Conservation (phyloP, 2,113 vertebrate species). For the Hylia prasina region DNA sequence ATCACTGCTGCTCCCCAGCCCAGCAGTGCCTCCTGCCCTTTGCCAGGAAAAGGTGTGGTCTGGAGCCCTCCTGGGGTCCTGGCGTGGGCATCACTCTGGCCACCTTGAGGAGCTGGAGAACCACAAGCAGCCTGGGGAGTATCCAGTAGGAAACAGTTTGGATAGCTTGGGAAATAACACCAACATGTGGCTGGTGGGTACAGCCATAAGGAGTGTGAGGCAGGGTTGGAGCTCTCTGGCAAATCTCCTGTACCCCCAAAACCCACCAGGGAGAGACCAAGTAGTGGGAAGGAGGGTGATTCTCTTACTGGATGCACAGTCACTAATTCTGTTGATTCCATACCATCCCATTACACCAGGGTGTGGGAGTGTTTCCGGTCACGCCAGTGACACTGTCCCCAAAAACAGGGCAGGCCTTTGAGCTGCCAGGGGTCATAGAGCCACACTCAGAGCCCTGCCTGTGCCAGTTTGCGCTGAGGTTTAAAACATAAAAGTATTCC, state of each 20-base stretch:
- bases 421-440: not conserved
- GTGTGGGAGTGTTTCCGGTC: not conserved
- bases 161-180: rapidly evolving
- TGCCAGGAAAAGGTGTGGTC: not conserved
- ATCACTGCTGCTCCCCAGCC: slow-evolving; percentile 52
- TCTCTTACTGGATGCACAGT: not conserved
- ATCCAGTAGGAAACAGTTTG: not conserved
- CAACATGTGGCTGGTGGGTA: rapidly evolving
- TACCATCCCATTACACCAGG: rapidly evolving
- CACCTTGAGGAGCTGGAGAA: not conserved
- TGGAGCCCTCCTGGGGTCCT: not conserved
- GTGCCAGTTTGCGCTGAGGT: not conserved
- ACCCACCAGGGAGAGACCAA: not conserved
- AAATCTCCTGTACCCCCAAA: not conserved
- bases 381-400: not conserved
- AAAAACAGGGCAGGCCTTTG: not conserved
- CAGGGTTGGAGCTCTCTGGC: not conserved
- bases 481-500: not conserved
- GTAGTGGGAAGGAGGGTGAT: not conserved
- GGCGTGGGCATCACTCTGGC: rapidly evolving
- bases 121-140: not conserved
- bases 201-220: rapidly evolving
- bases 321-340: rapidly evolving
- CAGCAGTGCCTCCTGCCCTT: not conserved
- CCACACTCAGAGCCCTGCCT: rapidly evolving